phyloP scores from a whole-genome alignment of 1,140 invertebrate genomes.

The Coboldia fuscipes region DNA sequence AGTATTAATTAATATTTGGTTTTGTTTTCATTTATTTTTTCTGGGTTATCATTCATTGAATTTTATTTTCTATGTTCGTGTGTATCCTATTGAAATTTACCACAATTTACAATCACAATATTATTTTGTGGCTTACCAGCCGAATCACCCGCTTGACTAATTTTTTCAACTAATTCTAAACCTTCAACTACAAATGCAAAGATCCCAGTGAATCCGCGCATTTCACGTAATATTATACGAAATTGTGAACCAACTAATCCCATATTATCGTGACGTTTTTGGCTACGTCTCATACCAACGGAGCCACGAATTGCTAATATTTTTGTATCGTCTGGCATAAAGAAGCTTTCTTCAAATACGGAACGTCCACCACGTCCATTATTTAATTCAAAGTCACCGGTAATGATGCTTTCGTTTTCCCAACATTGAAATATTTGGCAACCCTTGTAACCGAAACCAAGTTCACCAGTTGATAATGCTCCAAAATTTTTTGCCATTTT shows the following conservation, averaged over 20 bases:
- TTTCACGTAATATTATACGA: constrained; percentile 56
- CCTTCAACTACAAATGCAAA: constrained; percentile 65
- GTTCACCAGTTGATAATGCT: constrained; percentile 53
- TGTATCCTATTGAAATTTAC: constrained; percentile 31
- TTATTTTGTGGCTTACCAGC: constrained; percentile 53
- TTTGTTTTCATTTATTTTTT: constrained; percentile 2
- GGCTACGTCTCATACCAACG: constrained; percentile 62
- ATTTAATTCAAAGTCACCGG: constrained; percentile 60
- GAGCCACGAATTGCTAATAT: constrained; percentile 51
- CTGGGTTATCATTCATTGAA: neutral
- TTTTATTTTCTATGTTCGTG: neutral
- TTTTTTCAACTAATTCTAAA: constrained; percentile 56
- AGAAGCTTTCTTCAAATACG: constrained; percentile 53
- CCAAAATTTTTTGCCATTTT: constrained; percentile 82
- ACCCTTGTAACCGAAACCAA: constrained; percentile 55
- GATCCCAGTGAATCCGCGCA: constrained; percentile 62
- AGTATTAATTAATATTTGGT: constrained; percentile 2
- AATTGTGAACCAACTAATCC: constrained; percentile 70
- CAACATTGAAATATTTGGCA: constrained; percentile 64
- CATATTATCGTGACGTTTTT: constrained; percentile 55
- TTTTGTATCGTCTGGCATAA: constrained; percentile 63
- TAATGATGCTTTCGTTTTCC: constrained; percentile 60
- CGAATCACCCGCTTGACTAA: constrained; percentile 52
- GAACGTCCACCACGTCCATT: constrained; percentile 58
- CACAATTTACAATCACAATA: constrained; percentile 53